Conservation (phyloP, 2,888 invertebrate species). For the Phalera bucephala region DNA sequence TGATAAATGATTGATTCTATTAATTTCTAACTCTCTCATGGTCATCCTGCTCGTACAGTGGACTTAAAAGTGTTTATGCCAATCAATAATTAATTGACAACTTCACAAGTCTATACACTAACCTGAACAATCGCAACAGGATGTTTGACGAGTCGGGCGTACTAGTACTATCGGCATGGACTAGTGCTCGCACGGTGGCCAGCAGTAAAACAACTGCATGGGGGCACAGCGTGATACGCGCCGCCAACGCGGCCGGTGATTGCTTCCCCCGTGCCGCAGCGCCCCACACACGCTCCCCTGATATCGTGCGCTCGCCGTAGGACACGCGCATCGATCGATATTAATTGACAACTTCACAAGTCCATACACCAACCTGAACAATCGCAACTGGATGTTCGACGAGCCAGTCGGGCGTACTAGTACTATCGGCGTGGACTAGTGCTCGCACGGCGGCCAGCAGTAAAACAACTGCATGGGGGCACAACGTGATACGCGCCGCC, state of each 20-base stretch:
- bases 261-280: constrained; percentile 81
- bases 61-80: too few relatives aligned
- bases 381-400: constrained; percentile 91
- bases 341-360: too few relatives aligned
- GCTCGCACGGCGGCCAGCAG: constrained; percentile 93
- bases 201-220: constrained; percentile 95
- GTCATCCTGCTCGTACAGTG: too few relatives aligned
- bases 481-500: constrained; percentile 89
- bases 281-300: constrained; percentile 95
- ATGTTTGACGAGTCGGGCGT: constrained; percentile 88
- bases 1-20: too few relatives aligned
- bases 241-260: constrained; percentile 84
- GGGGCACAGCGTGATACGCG: constrained; percentile 91
- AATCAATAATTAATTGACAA: too few relatives aligned
- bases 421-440: constrained; percentile 85
- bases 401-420: constrained; percentile 87
- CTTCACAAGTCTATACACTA: too few relatives aligned
- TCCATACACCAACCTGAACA: constrained; percentile 92
- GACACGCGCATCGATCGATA: constrained; percentile 90
- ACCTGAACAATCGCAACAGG: constrained; percentile 91
- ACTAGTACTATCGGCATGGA: constrained; percentile 83
- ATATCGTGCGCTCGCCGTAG: constrained; percentile 86
- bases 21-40: too few relatives aligned
- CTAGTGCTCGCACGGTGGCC: constrained; percentile 91
- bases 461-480: constrained; percentile 95